Evolutionary conservation across 2,797 vertebrate species (phyloP).

Genomic region (Liparis tanakae): DNA sequence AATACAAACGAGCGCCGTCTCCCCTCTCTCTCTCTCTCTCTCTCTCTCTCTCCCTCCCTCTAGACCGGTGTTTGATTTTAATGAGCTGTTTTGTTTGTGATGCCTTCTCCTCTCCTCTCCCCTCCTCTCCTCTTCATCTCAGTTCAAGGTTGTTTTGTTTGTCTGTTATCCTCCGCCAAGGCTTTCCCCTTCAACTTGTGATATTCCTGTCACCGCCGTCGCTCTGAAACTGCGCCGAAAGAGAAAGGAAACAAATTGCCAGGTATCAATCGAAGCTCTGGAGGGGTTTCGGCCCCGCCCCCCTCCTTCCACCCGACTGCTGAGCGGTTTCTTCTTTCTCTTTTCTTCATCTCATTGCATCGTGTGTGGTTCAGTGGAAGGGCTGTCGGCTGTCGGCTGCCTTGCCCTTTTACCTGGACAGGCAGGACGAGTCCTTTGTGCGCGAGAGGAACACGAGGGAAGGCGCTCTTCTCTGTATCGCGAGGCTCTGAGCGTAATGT

Average conservation of each 20-base stretch:
- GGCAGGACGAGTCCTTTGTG: background rate
- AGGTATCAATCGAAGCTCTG: constrained; percentile 26
- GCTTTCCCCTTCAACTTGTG: constrained; percentile 37
- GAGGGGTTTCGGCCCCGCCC: constrained; percentile 31
- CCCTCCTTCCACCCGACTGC: constrained; percentile 16
- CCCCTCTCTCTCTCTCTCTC: background rate
- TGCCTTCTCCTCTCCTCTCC: constrained; percentile 10
- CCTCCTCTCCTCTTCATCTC: background rate
- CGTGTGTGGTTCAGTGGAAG: constrained; percentile 3
- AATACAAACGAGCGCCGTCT: background rate
- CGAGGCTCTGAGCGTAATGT: background rate
- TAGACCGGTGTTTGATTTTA: constrained; percentile 45
- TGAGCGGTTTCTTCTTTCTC: constrained; percentile 33
- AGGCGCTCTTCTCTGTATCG: background rate
- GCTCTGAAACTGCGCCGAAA: constrained; percentile 28
- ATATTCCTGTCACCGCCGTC: constrained; percentile 30
- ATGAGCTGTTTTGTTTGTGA: constrained; percentile 47
- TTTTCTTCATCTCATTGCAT: constrained; percentile 30
- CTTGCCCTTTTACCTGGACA: constrained; percentile 1
- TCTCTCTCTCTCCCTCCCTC: background rate
- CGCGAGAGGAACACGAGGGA: background rate
- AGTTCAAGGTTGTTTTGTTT: constrained; percentile 48
- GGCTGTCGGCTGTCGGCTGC: background rate
- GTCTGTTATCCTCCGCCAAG: constrained; percentile 1
- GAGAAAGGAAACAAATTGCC: background rate